Evolutionary conservation across 2,113 vertebrate species (phyloP), one percentile per base, ranked within the genome.

Genomic region (Telmatochromis sp.): DNA sequence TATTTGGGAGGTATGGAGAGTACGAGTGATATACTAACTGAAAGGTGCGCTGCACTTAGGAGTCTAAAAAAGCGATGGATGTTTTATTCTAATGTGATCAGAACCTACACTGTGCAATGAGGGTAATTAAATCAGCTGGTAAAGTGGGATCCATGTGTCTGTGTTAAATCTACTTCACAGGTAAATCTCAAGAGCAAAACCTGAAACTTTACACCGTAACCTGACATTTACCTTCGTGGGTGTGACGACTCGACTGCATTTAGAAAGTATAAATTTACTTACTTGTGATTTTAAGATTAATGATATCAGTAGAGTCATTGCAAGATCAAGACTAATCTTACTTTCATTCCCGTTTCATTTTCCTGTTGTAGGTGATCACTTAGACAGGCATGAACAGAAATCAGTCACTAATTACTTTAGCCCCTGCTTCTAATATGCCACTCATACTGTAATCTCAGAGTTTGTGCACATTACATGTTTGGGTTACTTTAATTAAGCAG

Each of bases 401-500:
- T 75, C 71, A 75, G 8, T 28, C 42, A 19, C 42, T 75, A 75
- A 47, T 75, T 47, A 75, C 71, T 75, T 28, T 23, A 28, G 14
- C 40, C 71, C 9, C 71, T 75, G 42, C 9, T 75, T 50, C 71
- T 50, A 47, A 50, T 50, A 28, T 31, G 68, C 9, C 42, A 28
- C 37, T 75, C 71, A 19, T 47, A 47, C 23, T 75, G 40, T 75
- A 47, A 75, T 75, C 71, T 75, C 42, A 75, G 42, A 75, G 71
- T 17, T 28, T 50, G 71, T 75, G 45, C 42, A 75, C 42, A 75
- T 50, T 75, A 47, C 40, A 75, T 73, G 65, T 73, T 73, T 73
- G 71, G 23, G 71, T 75, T 75, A 50, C 68, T 45, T 50, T 31
- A 75, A 50, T 75, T 50, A 75, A 75, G 71, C 23, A 50, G 42